These are phyloP conservation scores for Coelopa frigida DNA, from an alignment of 1,140 invertebrate species.

Conservation along the genomic window DNA sequence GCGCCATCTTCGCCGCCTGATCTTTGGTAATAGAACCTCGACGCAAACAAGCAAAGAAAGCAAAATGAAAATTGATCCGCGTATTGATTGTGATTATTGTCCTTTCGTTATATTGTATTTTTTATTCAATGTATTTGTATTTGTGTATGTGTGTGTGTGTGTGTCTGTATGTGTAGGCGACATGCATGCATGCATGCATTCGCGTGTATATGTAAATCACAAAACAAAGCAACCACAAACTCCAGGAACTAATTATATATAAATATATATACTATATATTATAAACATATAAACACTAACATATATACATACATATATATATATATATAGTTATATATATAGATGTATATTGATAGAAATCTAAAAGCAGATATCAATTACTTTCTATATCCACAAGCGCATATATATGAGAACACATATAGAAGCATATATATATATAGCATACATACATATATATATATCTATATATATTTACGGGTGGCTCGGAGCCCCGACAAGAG, in stretches of 20 bases:
- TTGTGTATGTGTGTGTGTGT: slow-evolving; percentile 1
- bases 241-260: background rate
- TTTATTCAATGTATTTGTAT: slow-evolving; percentile 3
- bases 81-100: no score
- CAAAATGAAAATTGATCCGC: background rate
- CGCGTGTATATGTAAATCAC: background rate
- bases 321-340: background rate
- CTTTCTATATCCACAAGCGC: no score
- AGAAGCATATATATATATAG: background rate
- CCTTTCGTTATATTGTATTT: no score
- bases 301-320: slow-evolving; percentile 1
- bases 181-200: slow-evolving; percentile 4
- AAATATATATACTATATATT: background rate
- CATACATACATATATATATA: background rate
- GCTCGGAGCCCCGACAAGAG: no score
- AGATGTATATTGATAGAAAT: background rate
- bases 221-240: slow-evolving; percentile 2
- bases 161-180: background rate
- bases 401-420: background rate
- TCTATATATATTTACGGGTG: background rate
- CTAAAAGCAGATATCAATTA: no score
- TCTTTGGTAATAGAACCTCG: no score
- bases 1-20: background rate
- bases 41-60: slow-evolving; percentile 2
- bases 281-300: slow-evolving; percentile 1